Evolutionary conservation across 2,113 vertebrate species (phyloP).

Genomic region (Potamarius usumacintae): DNA sequence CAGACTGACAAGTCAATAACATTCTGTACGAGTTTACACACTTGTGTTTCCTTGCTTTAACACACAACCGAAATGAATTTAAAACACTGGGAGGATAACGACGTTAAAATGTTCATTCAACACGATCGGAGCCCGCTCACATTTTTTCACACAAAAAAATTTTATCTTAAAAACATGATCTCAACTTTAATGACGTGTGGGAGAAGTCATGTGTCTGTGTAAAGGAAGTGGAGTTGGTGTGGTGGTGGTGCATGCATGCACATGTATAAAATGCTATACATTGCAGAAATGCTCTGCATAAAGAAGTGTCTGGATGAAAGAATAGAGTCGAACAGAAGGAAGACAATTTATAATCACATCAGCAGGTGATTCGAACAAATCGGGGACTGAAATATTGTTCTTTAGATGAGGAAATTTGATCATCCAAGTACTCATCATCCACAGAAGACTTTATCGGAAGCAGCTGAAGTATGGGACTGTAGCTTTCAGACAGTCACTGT

Average conservation of each 20-base stretch:
- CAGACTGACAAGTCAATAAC: not conserved
- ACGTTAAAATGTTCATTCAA: not conserved
- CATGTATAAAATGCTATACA: not conserved
- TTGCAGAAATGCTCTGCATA: not conserved
- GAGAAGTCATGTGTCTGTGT: slow-evolving; percentile 7
- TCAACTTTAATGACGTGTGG: not conserved
- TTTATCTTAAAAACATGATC: not conserved
- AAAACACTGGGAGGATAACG: not conserved
- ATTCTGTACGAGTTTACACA: not conserved
- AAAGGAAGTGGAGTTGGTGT: slow-evolving; percentile 28
- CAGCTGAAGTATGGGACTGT: not conserved
- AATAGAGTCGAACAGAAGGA: not conserved
- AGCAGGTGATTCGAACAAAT: not conserved
- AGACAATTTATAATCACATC: not conserved
- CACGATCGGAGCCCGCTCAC: not conserved
- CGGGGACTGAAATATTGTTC: not conserved
- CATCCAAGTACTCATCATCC: not conserved
- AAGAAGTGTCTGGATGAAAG: not conserved
- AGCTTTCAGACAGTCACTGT: slow-evolving; percentile 1
- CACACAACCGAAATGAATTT: not conserved
- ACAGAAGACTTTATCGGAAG: not conserved
- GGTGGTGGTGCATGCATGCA: slow-evolving; percentile 24
- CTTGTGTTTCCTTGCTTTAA: not conserved
- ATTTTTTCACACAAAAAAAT: not conserved
- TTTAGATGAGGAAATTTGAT: not conserved